Conservation (phyloP, 1,140 invertebrate species). For the Orchesella cincta region DNA sequence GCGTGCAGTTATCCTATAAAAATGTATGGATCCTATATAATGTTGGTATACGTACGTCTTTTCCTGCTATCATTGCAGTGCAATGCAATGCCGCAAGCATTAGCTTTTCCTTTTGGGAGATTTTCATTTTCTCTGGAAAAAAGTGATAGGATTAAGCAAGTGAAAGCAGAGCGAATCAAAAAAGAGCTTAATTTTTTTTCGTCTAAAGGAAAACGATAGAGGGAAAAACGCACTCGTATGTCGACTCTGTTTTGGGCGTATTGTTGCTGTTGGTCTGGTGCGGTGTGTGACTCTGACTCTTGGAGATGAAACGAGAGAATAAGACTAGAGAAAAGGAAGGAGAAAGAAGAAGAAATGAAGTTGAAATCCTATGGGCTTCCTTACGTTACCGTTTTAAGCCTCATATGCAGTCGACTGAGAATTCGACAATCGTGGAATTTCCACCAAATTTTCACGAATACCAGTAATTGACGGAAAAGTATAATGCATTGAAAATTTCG, state of each 20-base stretch:
- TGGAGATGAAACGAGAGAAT: not conserved
- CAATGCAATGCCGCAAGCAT: not conserved
- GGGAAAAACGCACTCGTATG: not conserved
- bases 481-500: too few species aligned
- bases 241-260: not conserved
- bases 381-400: not conserved
- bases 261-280: not conserved
- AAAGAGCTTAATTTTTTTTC: slow-evolving; percentile 7
- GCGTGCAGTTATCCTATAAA: too few species aligned
- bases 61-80: not conserved
- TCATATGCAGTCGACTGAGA: too few species aligned
- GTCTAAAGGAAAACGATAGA: not conserved
- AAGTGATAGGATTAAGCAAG: not conserved
- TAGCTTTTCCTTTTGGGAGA: not conserved
- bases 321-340: not conserved
- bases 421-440: too few species aligned
- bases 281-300: not conserved
- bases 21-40: too few species aligned
- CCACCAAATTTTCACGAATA: too few species aligned
- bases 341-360: not conserved
- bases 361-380: not conserved
- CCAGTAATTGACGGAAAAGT: too few species aligned
- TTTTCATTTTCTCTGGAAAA: not conserved
- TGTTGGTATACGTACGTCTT: not conserved
- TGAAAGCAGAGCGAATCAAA: slow-evolving; percentile 3